Percentiles rank a stretch among this genome's conserved stretches.
Conservation (phyloP, 2,888 invertebrate genomes). For the Neria commutata region DNA sequence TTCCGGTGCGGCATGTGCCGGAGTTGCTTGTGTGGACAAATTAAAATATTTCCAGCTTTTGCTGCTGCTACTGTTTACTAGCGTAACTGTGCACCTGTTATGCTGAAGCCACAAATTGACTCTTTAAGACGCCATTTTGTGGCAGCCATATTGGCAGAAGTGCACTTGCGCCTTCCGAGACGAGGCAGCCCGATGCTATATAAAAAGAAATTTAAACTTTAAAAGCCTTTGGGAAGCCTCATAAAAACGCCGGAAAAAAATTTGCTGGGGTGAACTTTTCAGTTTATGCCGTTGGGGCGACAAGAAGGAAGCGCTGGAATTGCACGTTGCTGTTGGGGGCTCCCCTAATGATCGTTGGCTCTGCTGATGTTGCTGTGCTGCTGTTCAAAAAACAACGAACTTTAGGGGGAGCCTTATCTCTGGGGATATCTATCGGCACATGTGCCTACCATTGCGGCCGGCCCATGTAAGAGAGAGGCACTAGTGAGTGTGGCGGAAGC, state of each 20-base stretch:
- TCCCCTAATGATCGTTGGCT: background rate
- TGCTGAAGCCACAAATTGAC: slow-evolving; percentile 54
- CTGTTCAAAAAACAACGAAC: slow-evolving; percentile 35
- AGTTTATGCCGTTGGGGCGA: background rate
- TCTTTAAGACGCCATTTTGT: slow-evolving; percentile 57
- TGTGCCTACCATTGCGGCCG: no score
- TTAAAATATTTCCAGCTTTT: slow-evolving; percentile 6
- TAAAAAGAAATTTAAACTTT: background rate
- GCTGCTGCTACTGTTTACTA: slow-evolving; percentile 13
- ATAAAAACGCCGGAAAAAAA: background rate
- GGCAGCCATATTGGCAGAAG: slow-evolving; percentile 21
- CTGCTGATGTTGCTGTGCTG: slow-evolving; percentile 28
- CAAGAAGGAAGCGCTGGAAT: background rate
- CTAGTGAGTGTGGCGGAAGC: background rate
- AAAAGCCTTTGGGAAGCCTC: background rate
- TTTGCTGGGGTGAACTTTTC: background rate
- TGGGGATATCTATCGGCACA: slow-evolving; percentile 15
- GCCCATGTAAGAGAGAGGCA: no score
- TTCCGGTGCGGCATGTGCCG: background rate
- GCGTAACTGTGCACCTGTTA: slow-evolving; percentile 50
- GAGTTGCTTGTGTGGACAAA: background rate
- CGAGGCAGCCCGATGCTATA: background rate
- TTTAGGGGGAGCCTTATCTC: slow-evolving; percentile 37
- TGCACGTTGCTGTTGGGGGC: background rate
- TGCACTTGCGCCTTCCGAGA: background rate